Base-by-base conservation (phyloP, 2,113 vertebrate genomes). In the Corythornis vintsioides region DNA sequence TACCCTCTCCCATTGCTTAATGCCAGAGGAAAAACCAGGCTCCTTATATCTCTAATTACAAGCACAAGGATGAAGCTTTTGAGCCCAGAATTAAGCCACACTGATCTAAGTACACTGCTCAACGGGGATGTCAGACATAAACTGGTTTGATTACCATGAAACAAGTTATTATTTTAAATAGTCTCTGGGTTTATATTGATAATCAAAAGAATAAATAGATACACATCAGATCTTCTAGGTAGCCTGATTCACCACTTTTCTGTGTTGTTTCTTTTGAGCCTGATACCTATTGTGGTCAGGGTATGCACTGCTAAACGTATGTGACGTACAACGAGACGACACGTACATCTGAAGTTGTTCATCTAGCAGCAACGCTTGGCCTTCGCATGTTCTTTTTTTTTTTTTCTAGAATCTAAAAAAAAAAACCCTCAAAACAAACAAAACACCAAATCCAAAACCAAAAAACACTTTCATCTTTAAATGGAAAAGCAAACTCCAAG, bases 291-390 rank as follows among this genome's bases (percentile, higher is more conserved):
- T 3, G 1, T 2, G 56, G 20, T 81, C 48, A 63, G 60, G 40
- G 18, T 10, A 45, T 14, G 18, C 15, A 28, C 52, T 1, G 4
- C 48, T 50, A 71, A 94, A 28, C 4, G 22, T 40, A 33, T 20
- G 40, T 3, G 7, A 77, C 0, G 3, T 71, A 73, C 1, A 5
- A 79, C 38, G 92, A 79, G 71, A 71, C 33, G 75, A 85, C 82
- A 66, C 0, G 0, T 52, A 63, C 19, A 38, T 82, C 67, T 88
- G 79, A 89, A 96, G 88, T 42, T 95, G 93, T 85, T 96, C 93
- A 95, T 93, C 89, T 94, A 74, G 91, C 76, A 91, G 89, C 85
- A 95, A 52, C n/a, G 10, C 71, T 89, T 92, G 57, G 40, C 76
- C 89, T 93, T 93, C 65, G 52, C 76, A 75, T 69, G 64, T 93